phyloP scores from a whole-genome alignment of 2,888 invertebrate genomes.

The Lochmaea crataegi region DNA sequence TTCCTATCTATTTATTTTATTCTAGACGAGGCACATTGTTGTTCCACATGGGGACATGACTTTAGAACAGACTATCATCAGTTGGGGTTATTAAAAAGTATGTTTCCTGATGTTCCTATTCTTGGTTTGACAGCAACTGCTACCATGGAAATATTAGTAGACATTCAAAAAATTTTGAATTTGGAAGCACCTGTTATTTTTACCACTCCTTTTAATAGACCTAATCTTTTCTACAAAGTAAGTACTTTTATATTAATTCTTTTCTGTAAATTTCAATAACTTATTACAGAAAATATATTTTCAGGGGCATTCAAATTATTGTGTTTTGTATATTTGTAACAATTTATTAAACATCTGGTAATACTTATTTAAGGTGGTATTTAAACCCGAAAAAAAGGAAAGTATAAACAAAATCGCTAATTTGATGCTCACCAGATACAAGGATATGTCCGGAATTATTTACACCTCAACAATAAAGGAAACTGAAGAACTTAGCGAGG shows the following conservation, averaged over 20 bases:
- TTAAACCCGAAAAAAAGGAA: constrained; percentile 46
- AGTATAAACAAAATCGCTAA: constrained; percentile 57
- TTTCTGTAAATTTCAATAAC: background rate
- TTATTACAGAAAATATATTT: background rate
- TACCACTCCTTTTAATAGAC: constrained; percentile 88
- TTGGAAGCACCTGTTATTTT: constrained; percentile 83
- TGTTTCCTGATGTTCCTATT: constrained; percentile 86
- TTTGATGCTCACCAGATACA: constrained; percentile 75
- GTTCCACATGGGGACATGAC: constrained; percentile 95
- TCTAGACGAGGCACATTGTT: constrained; percentile 88
- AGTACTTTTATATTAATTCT: constrained; percentile 4
- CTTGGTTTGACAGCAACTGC: constrained; percentile 94
- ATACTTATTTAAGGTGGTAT: constrained; percentile 45
- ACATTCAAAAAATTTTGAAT: constrained; percentile 88
- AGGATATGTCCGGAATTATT: constrained; percentile 85
- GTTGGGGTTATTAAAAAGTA: constrained; percentile 81
- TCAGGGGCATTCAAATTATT: background rate
- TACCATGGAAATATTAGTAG: constrained; percentile 82
- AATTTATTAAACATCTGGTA: constrained; percentile 5
- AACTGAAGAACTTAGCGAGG: constrained; percentile 77
- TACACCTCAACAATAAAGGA: constrained; percentile 93
- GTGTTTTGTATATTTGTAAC: background rate
- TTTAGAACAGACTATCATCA: constrained; percentile 92
- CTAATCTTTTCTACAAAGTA: constrained; percentile 87
- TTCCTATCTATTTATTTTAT: constrained; percentile 18